Base-by-base conservation (phyloP, 2,113 vertebrate species). In the Tapirus terrestris region DNA sequence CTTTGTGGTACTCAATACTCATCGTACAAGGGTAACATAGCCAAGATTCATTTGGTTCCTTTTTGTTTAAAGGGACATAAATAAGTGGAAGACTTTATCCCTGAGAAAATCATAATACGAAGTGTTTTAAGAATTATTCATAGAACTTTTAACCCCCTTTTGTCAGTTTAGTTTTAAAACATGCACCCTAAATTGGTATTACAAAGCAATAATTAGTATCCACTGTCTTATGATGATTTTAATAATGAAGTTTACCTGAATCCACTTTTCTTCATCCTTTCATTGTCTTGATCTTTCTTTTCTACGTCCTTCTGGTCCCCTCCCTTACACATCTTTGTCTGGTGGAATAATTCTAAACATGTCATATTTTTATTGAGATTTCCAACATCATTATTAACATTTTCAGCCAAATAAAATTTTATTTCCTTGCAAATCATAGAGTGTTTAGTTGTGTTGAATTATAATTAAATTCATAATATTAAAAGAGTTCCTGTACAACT, bases 401-500 rank as follows among this genome's bases (percentile, higher is more conserved):
- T 92, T 96, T 94, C 63, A 77, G 56, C 73, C 39, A 91, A 76
- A 77, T 96, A 86, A 96, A 31, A 91, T 86, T 87, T 85, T 68
- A 51, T 87, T 65, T 77, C 18, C 45, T 96, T 97, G 58, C 17
- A 92, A 89, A 92, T 93, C 67, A 85, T 39, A 33, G 60, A 87
- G 10, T 58, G 1, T 82, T 81, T 67, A 16, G 27, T 85, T 97
- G 27, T 80, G 13, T 31, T 89, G 14, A 29, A 33, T 91, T 92
- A 65, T 51, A 91, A 73, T 73, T 36, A 53, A 87, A 97, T 76
- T 33, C 45, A 6, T 14, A 61, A 61, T 89, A 72, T 25, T 79
- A 58, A 76, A 86, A 95, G 36, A 93, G 51, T 11, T 43, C 77
- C 31, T 86, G 11, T 27, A 48, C 6, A 72, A 67, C 51, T 67